Evolutionary conservation across 2,113 vertebrate genomes (phyloP).

Genomic region (Dipodomys ordii): DNA sequence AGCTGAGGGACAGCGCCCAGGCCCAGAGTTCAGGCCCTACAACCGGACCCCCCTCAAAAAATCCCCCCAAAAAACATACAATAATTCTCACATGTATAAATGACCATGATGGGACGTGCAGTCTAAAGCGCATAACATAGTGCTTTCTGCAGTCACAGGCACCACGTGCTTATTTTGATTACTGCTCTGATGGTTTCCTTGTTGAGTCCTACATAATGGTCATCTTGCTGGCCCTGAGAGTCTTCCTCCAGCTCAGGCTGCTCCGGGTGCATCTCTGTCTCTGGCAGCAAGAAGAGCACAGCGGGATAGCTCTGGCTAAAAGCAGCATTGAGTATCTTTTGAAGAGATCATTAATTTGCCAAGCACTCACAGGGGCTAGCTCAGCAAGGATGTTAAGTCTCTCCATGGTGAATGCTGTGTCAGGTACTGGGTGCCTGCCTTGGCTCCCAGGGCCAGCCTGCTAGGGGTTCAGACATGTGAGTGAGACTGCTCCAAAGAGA

Average conservation of each 20-base stretch:
- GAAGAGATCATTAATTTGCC: background rate
- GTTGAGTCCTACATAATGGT: background rate
- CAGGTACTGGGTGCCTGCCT: background rate
- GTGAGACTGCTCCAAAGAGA: background rate
- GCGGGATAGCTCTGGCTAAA: background rate
- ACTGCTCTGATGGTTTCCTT: conserved; percentile 14
- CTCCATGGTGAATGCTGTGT: background rate
- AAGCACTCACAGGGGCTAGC: background rate
- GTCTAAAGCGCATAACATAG: too few relatives aligned
- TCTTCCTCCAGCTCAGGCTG: background rate
- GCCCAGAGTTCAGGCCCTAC: too few relatives aligned
- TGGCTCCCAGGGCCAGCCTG: background rate
- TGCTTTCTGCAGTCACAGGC: background rate
- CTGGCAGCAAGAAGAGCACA: background rate
- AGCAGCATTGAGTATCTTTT: background rate
- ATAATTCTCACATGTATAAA: background rate
- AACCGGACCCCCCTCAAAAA: too few relatives aligned
- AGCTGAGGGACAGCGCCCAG: too few relatives aligned
- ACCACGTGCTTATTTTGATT: conserved; percentile 3
- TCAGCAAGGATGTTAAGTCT: background rate
- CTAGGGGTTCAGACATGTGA: background rate
- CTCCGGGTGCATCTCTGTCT: background rate
- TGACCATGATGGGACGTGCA: background rate
- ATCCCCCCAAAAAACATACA: background rate
- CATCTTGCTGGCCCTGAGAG: background rate